Evolutionary conservation across 92 coral and sea anemone species (phyloP).

Genomic region (Paragorgia papillata): DNA sequence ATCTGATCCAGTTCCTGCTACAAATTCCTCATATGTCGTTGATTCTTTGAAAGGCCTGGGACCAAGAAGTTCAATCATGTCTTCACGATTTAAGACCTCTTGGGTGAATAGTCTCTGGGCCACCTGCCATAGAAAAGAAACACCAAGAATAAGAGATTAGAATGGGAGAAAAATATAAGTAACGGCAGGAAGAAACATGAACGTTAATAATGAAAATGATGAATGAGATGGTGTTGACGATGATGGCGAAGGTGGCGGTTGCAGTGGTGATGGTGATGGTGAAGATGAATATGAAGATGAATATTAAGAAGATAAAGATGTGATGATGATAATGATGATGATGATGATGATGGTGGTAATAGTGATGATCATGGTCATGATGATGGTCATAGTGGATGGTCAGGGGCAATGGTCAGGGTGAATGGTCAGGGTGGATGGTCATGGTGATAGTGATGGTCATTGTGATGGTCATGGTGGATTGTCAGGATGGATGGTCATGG

Average conservation of each 20-base stretch:
- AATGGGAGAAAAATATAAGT: background rate
- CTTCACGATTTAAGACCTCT: constrained; percentile 93
- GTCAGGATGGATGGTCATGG: too few relatives aligned
- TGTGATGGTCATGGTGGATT: background rate
- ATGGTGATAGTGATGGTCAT: too few relatives aligned
- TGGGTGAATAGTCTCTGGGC: constrained; percentile 84
- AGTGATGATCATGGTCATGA: too few relatives aligned
- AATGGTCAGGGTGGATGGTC: too few relatives aligned
- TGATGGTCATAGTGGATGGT: too few relatives aligned
- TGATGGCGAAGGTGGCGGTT: background rate
- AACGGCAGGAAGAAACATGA: background rate
- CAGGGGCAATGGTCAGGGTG: too few relatives aligned
- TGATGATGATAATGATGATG: too few relatives aligned
- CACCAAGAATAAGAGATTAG: background rate
- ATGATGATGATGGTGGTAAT: too few relatives aligned
- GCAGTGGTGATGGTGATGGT: background rate
- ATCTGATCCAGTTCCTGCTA: constrained; percentile 98
- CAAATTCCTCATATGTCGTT: constrained; percentile 98
- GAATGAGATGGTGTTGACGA: too few relatives aligned
- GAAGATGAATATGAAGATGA: too few relatives aligned
- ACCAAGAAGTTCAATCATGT: constrained; percentile 93
- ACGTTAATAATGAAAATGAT: too few relatives aligned
- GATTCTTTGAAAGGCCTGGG: constrained; percentile 97
- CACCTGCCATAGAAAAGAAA: constrained; percentile 63
- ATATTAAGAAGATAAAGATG: background rate